Conservation (phyloP, 2,888 invertebrate species). For the Pollenia griseotomentosa region DNA sequence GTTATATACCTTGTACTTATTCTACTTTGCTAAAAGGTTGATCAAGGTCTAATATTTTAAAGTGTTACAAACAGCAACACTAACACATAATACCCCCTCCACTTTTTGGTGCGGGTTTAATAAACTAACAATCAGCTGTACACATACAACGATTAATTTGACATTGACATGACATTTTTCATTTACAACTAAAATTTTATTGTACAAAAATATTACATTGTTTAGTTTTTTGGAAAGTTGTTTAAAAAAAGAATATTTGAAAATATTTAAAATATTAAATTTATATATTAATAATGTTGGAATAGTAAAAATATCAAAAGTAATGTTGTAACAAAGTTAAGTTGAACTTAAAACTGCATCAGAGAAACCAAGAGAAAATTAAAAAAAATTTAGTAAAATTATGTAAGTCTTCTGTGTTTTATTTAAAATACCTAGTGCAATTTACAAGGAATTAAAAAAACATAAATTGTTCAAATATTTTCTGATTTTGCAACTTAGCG, state of each 20-base stretch:
- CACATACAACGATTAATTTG: slow-evolving; percentile 78
- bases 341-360: not conserved
- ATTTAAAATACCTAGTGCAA: not conserved
- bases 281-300: not conserved
- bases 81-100: too few relatives aligned
- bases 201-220: slow-evolving; percentile 40
- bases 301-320: slow-evolving; percentile 10
- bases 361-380: slow-evolving; percentile 8
- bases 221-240: slow-evolving; percentile 15
- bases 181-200: slow-evolving; percentile 52
- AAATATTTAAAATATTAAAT: not conserved
- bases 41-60: too few relatives aligned
- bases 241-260: not conserved
- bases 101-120: not conserved
- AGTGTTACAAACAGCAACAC: too few relatives aligned
- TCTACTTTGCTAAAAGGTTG: too few relatives aligned
- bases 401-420: slow-evolving; percentile 68
- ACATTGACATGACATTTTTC: slow-evolving; percentile 83
- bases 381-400: slow-evolving; percentile 54
- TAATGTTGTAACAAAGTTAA: slow-evolving; percentile 15
- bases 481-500: not conserved
- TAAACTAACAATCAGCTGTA: slow-evolving; percentile 69
- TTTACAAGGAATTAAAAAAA: slow-evolving; percentile 15
- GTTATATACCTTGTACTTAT: too few relatives aligned
- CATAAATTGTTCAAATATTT: not conserved